Base-by-base conservation (phyloP, 2,888 invertebrate species). In the Andrena minutula region DNA sequence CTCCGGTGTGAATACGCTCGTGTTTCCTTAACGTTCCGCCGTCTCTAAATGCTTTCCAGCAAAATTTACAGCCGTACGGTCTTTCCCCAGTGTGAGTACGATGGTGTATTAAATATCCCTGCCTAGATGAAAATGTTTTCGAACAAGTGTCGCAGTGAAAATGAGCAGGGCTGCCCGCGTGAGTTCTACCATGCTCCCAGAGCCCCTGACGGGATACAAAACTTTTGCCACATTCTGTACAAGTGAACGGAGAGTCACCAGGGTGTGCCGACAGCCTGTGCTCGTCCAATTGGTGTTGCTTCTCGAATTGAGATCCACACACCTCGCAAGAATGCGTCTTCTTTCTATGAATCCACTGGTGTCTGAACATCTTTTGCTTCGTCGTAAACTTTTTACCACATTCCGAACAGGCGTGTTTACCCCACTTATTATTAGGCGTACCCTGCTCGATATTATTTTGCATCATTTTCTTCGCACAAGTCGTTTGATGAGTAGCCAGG, bases 21-120 rank as follows among this genome's bases (percentile, higher is more conserved):
- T 95, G 95, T 86, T 95, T 95, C 53, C 95, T 91, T 41, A 95
- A 88, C 1, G 95, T 95, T 1, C 95, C 95, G 12, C 95, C 95
- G 81, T 95, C 95, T 10, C 95, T 93, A 88, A 95, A 95, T 0
- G 95, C 94, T 86, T 95, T 95, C 94, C 94, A 94, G 84, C 95
- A 95, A 83, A 93, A 95, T 83, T 94, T 93, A 87, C 95, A 95
- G 5, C 94, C 95, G 63, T 95, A 95, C 0, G 95, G 95, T 53
- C 95, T 92, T 85, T 95, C 95, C 0, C 95, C 95, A 0, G 94
- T 95, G 82, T 95, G 95, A 4, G 94, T 94, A 7, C 95, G 92
- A 63, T 94, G 94, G 83, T 95, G 95, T 61, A 95, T 95, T 61
- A 95, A 92, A 82, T 94, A 94, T 3, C 94, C 94, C 81, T 94